Base-by-base conservation (phyloP, 2,113 vertebrate species). In the Melanerpes aurifrons region DNA sequence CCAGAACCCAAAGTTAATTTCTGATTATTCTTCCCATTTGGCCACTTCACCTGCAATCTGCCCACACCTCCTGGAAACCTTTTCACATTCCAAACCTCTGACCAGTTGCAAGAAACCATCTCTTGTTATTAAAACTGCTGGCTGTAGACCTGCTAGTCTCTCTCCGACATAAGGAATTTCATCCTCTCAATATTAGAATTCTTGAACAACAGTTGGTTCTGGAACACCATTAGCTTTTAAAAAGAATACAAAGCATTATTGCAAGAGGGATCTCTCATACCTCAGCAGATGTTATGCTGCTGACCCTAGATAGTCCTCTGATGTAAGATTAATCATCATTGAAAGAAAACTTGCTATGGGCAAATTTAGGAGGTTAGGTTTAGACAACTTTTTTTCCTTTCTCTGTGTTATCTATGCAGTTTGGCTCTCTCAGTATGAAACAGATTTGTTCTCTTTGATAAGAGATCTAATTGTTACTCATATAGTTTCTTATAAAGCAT, bases 51-150 rank as follows among this genome's bases (percentile, higher is more conserved):
- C 91, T 94, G 87, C 45, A 83, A 61, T 58, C 66, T 92, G 78
- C 91, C 48, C 59, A 85, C 66, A 57, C 82, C 69, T 91, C 37
- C 76, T 95, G 82, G 89, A 95, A 92, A 86, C 74, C n/a, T 43
- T 86, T 68, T 75, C 58, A 78, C 89, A 94, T 95, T 94, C 94
- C 85, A 94, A 95, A 91, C 54, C 54, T 90, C 94, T 94, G 91
- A 94, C 61, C 50, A 90, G 82, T 82, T 90, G 73, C 79, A 89
- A 91, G 85, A 82, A 95, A 80, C 75, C 69, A 32, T 59, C 85
- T 78, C 64, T 71, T 91, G 78, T 92, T 93, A 96, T 95, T 91
- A 95, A 91, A 95, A 81, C 66, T 80, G 25, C 54, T 87, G 76
- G 66, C 62, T 6, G 0, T 72, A 80, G 68, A 74, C 18, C 75